Conservation (phyloP, 2,113 vertebrate species). For the Accipiter virgatus region DNA sequence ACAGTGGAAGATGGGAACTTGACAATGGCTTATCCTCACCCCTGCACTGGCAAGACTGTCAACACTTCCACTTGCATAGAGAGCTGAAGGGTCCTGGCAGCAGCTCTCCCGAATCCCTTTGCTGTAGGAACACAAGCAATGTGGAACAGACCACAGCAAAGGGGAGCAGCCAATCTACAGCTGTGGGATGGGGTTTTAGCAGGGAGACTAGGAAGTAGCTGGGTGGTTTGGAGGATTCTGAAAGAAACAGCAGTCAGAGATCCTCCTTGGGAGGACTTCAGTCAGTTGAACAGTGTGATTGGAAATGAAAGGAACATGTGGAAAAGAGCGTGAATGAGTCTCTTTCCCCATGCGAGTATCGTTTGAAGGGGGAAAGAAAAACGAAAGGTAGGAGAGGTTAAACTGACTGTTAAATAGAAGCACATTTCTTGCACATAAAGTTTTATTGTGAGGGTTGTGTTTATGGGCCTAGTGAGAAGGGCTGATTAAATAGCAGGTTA, state of each 20-base stretch:
- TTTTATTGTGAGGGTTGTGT: conserved; percentile 63
- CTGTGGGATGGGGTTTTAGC: not conserved
- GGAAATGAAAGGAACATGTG: conserved; percentile 42
- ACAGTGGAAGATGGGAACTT: not conserved
- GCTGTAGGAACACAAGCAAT: not conserved
- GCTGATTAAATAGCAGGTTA: conserved; percentile 57
- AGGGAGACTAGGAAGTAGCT: not conserved
- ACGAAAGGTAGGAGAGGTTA: conserved; percentile 22
- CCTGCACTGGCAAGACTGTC: not conserved
- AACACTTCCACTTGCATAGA: not conserved
- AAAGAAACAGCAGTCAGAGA: not conserved
- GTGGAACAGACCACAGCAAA: not conserved
- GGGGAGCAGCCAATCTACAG: not conserved
- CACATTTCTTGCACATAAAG: conserved; percentile 64
- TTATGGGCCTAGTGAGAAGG: conserved; percentile 57
- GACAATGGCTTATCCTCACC: not conserved
- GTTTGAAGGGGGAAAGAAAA: conserved; percentile 29
- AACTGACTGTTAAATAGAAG: conserved; percentile 62
- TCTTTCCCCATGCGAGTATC: conserved; percentile 35
- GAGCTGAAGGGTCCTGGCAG: not conserved
- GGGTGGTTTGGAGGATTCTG: not conserved
- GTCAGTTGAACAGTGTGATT: not conserved
- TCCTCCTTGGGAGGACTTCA: conserved; percentile 26
- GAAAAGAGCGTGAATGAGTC: conserved; percentile 29
- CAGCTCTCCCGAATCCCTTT: not conserved